These are phyloP conservation scores for Magallana gigas DNA, from an alignment of 1,140 invertebrate genomes.

Conservation along the genomic window DNA sequence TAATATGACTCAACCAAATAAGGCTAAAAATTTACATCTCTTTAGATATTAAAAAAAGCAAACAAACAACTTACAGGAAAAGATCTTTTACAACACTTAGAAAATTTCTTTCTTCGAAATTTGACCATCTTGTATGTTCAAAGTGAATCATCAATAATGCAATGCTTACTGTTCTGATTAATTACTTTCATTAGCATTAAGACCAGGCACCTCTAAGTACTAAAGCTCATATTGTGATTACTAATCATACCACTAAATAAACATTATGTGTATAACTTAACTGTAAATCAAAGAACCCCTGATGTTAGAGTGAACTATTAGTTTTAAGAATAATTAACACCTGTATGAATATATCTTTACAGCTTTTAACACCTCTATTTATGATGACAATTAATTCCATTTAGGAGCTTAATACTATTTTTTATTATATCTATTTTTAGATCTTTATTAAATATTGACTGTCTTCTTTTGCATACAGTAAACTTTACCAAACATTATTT, in stretches of 20 bases:
- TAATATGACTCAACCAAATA: background rate
- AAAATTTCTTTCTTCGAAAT: background rate
- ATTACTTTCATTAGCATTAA: too few species aligned
- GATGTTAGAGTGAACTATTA: background rate
- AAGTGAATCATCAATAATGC: too few species aligned
- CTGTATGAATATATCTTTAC: background rate
- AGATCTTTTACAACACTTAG: background rate
- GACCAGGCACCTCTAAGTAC: too few species aligned
- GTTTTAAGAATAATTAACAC: constrained; percentile 19
- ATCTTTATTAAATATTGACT: background rate
- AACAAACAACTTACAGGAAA: background rate
- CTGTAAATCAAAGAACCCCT: background rate
- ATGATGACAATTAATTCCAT: background rate
- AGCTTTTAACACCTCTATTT: background rate
- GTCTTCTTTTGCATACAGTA: background rate
- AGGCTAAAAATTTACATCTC: background rate
- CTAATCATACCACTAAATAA: background rate
- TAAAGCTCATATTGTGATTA: background rate
- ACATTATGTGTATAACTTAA: background rate
- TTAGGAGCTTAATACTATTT: background rate
- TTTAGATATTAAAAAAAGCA: background rate
- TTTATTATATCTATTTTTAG: background rate
- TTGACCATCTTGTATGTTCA: background rate
- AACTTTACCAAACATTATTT: background rate
- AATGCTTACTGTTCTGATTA: too few species aligned